Base-by-base conservation (phyloP, 2,113 vertebrate genomes). In the Cavia porcellus region DNA sequence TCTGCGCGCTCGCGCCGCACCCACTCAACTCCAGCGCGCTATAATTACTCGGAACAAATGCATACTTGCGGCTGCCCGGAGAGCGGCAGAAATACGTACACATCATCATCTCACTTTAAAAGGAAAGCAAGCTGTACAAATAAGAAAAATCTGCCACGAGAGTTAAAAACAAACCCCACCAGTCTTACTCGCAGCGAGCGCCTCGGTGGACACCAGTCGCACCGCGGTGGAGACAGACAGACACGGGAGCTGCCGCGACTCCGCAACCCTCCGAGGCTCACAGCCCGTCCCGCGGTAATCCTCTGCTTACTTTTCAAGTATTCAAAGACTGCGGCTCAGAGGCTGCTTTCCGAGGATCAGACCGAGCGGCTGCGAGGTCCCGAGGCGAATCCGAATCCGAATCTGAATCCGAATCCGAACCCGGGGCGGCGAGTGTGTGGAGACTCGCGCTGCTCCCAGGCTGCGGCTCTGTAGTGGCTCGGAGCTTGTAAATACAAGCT, bases 401-500 rank as follows among this genome's bases (percentile, higher is more conserved):
- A n/a, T n/a, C n/a, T n/a, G 35, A 30, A 64, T 9, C 35, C 68
- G 35, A 77, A 28, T 30, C 42, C 13, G 74, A 47, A 30, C 17
- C 45, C 74, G 75, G 50, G 75, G 20, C 28, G 98, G 82, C 94
- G 96, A 98, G 98, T 98, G 98, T 97, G 97, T 97, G 96, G 97
- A 97, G 98, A 97, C 96, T 98, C 94, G 95, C 88, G 95, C 61
- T 35, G 70, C 98, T 80, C 87, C 97, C 35, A 93, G 96, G 97
- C 98, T 97, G 97, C n/a, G 38, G 94, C 98, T 98, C 1, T 84
- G 98, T 87, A 97, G 98, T 96, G 97, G 98, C 98, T 98, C 98
- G 55, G 96, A 98, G 98, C 98, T 99, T 99, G 99, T 98, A 99
- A 99, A 98, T 99, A 99, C 98, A 98, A 98, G 98, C 98, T 98